phyloP scores from a whole-genome alignment of 2,113 vertebrate genomes.

The Tetraodon nigroviridis region DNA sequence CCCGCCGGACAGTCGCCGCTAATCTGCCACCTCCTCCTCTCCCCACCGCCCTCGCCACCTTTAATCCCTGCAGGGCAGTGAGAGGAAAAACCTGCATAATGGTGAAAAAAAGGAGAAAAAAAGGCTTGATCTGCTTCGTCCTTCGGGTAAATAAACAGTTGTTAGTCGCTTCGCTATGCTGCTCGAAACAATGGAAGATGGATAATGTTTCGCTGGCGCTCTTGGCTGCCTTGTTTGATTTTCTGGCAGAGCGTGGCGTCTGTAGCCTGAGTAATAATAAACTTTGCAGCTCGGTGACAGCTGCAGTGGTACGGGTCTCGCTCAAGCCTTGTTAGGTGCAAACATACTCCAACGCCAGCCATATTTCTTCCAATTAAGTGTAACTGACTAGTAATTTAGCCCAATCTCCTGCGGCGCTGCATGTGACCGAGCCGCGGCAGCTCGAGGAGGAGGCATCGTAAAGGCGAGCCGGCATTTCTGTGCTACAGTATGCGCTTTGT shows the following conservation, averaged over 20 bases:
- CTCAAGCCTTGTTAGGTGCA: conserved; percentile 33
- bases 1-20: conserved; percentile 51
- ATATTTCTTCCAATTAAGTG: conserved; percentile 54
- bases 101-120: conserved; percentile 18
- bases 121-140: conserved; percentile 45
- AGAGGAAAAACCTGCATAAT: conserved; percentile 44
- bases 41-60: conserved; percentile 34
- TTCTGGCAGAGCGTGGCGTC: conserved; percentile 29
- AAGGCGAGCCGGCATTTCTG: conserved; percentile 49
- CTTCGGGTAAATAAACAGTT: conserved; percentile 56
- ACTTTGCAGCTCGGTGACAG: conserved; percentile 34
- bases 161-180: conserved; percentile 54
- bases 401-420: conserved; percentile 32
- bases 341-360: conserved; percentile 23
- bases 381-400: conserved; percentile 50
- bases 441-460: conserved; percentile 29
- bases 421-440: conserved; percentile 13
- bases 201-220: conserved; percentile 49
- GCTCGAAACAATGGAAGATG: conserved; percentile 48
- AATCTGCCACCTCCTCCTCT: conserved; percentile 61
- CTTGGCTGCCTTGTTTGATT: conserved; percentile 51
- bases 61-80: conserved; percentile 58
- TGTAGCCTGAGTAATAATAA: conserved; percentile 51
- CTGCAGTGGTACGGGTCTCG: conserved; percentile 18
- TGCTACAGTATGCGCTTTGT: conserved; percentile 60